Evolutionary conservation across 2,113 vertebrate species (phyloP).

Genomic region (Tetrao urogallus): DNA sequence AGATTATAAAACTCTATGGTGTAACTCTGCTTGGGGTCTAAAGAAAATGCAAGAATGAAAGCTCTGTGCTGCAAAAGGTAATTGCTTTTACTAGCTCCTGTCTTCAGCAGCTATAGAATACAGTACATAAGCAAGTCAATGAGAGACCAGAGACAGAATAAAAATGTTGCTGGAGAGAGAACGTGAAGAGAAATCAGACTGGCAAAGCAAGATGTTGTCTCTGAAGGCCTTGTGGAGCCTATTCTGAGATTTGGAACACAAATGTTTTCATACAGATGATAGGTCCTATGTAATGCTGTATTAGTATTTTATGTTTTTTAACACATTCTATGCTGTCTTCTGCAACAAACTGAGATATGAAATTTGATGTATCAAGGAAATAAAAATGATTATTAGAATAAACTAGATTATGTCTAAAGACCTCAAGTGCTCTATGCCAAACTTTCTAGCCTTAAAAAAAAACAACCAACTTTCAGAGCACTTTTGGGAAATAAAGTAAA

Average conservation of each 20-base stretch:
- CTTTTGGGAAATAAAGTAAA: neutral
- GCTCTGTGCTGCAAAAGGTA: neutral
- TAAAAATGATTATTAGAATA: neutral
- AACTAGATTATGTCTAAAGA: neutral
- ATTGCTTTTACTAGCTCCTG: neutral
- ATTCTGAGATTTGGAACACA: neutral
- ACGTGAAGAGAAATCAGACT: neutral
- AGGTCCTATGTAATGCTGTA: neutral
- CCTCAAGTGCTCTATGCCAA: neutral
- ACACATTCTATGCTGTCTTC: neutral
- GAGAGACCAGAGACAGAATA: neutral
- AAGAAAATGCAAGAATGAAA: neutral
- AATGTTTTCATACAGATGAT: neutral
- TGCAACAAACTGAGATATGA: neutral
- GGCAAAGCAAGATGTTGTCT: neutral
- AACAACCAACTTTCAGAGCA: neutral
- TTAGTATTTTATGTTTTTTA: neutral
- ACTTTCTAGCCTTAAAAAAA: neutral
- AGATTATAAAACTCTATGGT: neutral
- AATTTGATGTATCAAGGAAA: neutral
- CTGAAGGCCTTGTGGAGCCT: neutral
- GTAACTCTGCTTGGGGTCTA: neutral
- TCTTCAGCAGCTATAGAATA: neutral
- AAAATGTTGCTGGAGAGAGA: neutral
- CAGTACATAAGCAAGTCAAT: neutral